These are phyloP conservation scores for Syrphus vitripennis DNA, from an alignment of 2,888 invertebrate genomes.

Conservation along the genomic window DNA sequence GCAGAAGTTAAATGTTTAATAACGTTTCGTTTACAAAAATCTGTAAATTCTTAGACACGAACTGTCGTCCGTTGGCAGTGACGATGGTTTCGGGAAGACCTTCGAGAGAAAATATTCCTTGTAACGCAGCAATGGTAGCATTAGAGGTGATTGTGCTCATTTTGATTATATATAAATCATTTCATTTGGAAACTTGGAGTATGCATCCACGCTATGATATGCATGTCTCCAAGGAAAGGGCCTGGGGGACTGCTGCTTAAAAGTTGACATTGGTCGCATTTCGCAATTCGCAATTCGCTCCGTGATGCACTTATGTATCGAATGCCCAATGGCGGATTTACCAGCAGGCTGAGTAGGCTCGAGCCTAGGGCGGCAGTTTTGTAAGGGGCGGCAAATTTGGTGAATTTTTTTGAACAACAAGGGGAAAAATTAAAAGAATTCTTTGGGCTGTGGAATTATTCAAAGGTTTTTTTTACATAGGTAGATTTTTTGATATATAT, in stretches of 20 bases:
- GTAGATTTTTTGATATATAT: too few species aligned
- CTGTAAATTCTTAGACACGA: constrained; percentile 53
- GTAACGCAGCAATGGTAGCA: neutral
- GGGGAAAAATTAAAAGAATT: too few species aligned
- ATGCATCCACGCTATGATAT: constrained; percentile 65
- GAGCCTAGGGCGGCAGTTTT: constrained; percentile 18
- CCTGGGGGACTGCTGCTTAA: constrained; percentile 72
- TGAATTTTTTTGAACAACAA: too few species aligned
- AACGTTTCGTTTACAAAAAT: constrained; percentile 68
- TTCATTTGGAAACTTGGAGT: neutral
- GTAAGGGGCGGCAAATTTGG: neutral
- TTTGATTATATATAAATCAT: neutral
- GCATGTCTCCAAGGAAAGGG: constrained; percentile 75
- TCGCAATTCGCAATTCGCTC: too few species aligned
- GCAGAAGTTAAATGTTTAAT: constrained; percentile 73
- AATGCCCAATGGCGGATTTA: too few species aligned
- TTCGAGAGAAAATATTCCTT: constrained; percentile 71
- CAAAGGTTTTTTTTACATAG: too few species aligned
- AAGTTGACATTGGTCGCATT: neutral
- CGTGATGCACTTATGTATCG: neutral
- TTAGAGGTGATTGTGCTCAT: neutral
- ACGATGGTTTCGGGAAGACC: constrained; percentile 72
- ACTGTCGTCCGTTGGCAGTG: constrained; percentile 72
- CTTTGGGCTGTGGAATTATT: too few species aligned
- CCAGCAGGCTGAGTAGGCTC: constrained; percentile 28